A percentile compares a stretch with the other conserved stretches of the same genome.
Evolutionary conservation across 1,140 invertebrate genomes (phyloP).

Genomic region (Prorops nasuta): DNA sequence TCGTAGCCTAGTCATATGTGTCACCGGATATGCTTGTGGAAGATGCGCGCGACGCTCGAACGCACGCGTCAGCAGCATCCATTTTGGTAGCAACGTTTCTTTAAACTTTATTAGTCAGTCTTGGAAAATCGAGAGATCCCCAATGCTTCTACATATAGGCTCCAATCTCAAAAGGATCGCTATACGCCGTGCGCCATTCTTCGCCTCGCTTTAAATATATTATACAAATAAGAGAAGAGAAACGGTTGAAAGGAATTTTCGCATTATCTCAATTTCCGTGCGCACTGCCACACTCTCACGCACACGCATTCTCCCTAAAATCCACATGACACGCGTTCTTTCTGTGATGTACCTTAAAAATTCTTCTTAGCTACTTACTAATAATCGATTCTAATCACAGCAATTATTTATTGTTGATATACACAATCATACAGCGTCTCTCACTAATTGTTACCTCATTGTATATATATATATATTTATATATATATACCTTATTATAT

Average conservation of each 20-base stretch:
- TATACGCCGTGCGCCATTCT: too few relatives aligned
- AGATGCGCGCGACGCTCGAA: conserved; percentile 2
- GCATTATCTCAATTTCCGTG: background rate
- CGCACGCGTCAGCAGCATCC: background rate
- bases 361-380: conserved; percentile 52
- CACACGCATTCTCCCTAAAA: too few relatives aligned
- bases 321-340: too few relatives aligned
- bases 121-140: too few relatives aligned
- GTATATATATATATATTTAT: background rate
- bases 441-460: conserved; percentile 43
- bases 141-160: too few relatives aligned
- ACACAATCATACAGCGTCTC: conserved; percentile 55
- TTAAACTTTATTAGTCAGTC: too few relatives aligned
- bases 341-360: conserved; percentile 43
- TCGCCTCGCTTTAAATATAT: too few relatives aligned
- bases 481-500: conserved; percentile 12
- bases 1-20: conserved; percentile 44
- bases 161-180: too few relatives aligned
- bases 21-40: conserved; percentile 45
- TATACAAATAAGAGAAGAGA: too few relatives aligned
- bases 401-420: conserved; percentile 60
- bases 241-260: too few relatives aligned
- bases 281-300: background rate
- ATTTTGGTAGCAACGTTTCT: too few relatives aligned
- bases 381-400: conserved; percentile 58